Conservation (phyloP, 2,797 vertebrate species). For the Enteromius unitaeniatus region DNA sequence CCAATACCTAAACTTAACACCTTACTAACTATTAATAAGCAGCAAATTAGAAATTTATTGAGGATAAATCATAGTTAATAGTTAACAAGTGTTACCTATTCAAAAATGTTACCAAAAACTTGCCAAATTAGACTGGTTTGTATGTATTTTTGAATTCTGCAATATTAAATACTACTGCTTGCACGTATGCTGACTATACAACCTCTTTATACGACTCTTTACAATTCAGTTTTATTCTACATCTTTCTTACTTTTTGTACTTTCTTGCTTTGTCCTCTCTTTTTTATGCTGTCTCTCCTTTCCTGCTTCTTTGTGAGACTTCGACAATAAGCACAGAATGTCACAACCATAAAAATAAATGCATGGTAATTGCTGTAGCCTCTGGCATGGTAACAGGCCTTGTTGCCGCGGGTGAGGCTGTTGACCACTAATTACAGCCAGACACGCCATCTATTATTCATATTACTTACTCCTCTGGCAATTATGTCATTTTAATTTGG, state of each 20-base stretch:
- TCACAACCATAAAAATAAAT: conserved; percentile 55
- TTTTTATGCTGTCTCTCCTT: conserved; percentile 22
- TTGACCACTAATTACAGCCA: conserved; percentile 64
- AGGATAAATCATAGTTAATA: too few relatives aligned
- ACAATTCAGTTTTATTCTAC: neutral
- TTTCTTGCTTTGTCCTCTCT: conserved; percentile 24
- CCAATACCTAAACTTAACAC: too few relatives aligned
- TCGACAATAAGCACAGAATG: conserved; percentile 53
- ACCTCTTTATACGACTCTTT: neutral
- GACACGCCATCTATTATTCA: conserved; percentile 66
- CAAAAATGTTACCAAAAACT: neutral
- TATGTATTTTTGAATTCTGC: neutral
- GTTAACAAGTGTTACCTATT: too few relatives aligned
- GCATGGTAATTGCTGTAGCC: conserved; percentile 67
- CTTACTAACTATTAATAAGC: too few relatives aligned
- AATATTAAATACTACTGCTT: neutral
- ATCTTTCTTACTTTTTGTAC: conserved; percentile 22
- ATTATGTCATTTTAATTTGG: conserved; percentile 61
- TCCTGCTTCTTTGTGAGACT: conserved; percentile 11
- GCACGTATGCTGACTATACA: neutral
- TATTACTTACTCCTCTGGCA: conserved; percentile 53
- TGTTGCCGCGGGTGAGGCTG: conserved; percentile 55
- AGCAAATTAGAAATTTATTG: too few relatives aligned
- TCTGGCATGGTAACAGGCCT: conserved; percentile 60
- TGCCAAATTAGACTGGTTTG: conserved; percentile 62